Base-by-base conservation (phyloP, 1,140 invertebrate genomes). In the Lanistes nyassanus region DNA sequence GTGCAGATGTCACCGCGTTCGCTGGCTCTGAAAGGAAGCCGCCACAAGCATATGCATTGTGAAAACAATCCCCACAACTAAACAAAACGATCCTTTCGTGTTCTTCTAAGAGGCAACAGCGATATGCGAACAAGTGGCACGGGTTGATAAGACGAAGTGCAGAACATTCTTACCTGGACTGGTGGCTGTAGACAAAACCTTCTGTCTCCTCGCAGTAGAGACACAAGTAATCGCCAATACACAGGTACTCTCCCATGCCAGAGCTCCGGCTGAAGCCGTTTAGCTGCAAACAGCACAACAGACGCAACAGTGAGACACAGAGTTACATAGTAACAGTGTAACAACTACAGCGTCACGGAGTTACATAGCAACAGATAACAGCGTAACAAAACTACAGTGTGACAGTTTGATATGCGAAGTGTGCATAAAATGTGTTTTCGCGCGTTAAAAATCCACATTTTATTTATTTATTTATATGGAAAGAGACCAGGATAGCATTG, bases 201-300 rank as follows among this genome's bases (percentile, higher is more conserved):
- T 89, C 87, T 4, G 85, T 88, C 75, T 89, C 88, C 78, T 89
- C 88, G 73, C 87, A 89, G 77, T 87, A 89, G 6, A 89, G 80
- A 78, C 86, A 85, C 26, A 89, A 84, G 76, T 84, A 85, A 74
- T 89, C 88, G 26, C 88, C 88, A 36, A 88, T 85, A 74, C 87
- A 89, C 75, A 89, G 77, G 75, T 83, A 85, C 76, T 87, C 85
- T 51, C 86, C 86, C 86, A 87, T 87, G 16, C 83, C 82, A n/a
- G 81, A 74, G 36, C 77, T 80, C 56, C 80, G 76, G 58, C 74
- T 76, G 60, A 77, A 81, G 66, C 80, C 83, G 76, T 80, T 79
- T 67, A 84, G 74, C 80, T 83, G 79, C 53, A 79, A 79, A 55
- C 69, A 53, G 55, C 60, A n/a, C 70, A 31, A 51, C 21, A 66